Base-by-base conservation (phyloP, 2,797 vertebrate genomes). In the Hapalemur alaotrensis region DNA sequence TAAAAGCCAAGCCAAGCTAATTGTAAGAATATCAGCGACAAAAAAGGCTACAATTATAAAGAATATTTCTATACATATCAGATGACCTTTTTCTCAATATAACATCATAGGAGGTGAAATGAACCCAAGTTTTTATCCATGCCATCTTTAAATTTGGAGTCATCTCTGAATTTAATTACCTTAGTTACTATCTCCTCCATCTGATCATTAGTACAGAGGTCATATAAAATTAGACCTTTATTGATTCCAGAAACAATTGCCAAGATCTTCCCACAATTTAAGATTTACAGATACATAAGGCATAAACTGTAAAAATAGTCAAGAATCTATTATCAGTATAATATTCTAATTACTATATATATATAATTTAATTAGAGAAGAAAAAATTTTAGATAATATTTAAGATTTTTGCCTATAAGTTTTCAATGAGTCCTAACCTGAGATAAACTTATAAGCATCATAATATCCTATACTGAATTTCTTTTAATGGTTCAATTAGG, bases 71-170 rank as follows among this genome's bases (percentile, higher is more conserved):
- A 6, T 61, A 50, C 89, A 41, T 28, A 61, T 81, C n/a, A 61
- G 25, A 93, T 78, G 57, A 83, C 46, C 35, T 90, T 95, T 87
- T 91, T 48, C 32, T 95, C 87, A 86, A 52, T 25, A 81, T 0
- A 38, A 20, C 50, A 61, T 79, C 25, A 43, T 7, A 85, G 32
- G 35, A 86, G 9, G 18, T 61, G 69, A 87, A 82, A 91, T 54
- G 65, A 89, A 41, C 11, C 59, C 57, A 80, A 87, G 78, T 70
- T 89, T n/a, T 75, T 35, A 63, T n/a, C 76, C 76, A 91, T 11
- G 41, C 20, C 30, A 50, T 81, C 87, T 95, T 93, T 93, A 92
- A 90, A 92, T 85, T 72, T 80, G 54, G 67, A 95, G 90, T 87
- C 41, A 67, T 52, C 80, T 88, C 11, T 50, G 41, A 95, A 96